Evolutionary conservation across 2,797 vertebrate species (phyloP), one percentile per base, ranked within the genome.

Genomic region (Periophthalmus magnuspinnatus): DNA sequence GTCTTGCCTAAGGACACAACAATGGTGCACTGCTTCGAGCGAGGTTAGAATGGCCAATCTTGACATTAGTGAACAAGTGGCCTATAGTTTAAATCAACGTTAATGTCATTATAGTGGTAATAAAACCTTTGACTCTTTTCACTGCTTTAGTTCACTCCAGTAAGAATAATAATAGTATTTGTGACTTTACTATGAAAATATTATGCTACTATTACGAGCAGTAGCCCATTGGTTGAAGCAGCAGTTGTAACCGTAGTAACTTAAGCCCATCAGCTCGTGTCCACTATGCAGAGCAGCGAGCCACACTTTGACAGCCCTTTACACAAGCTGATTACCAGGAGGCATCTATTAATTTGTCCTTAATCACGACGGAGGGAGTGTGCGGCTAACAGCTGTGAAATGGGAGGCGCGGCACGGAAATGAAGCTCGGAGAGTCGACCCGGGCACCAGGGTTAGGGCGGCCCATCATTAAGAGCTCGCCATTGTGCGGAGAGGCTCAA

Each of bases 371-470:
- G 92, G 92, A 92, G 92, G 93, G 91, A 91, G 92, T 92, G 81
- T 91, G 92, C 91, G 84, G 89, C 90, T 90, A 93, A 92, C 91
- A 93, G 94, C 92, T 94, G 93, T 92, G 94, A 94, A 94, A 94
- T 88, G 91, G 92, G 90, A 89, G 91, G 88, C 90, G 86, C 87
- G 88, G 82, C 69, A 84, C 90, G 93, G 93, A 95, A 94, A 94
- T 94, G 93, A 93, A 90, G 88, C 93, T 90, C 81, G 83, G 86
- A 88, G 82, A 85, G 86, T 87, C 81, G 87, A 84, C 71, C 81
- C 2, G 83, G 89, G 89, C 86, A 84, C 72, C 90, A 89, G 90
- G 92, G 90, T 90, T 89, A 91, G 88, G 85, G 74, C 83, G 79
- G 71, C 77, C 86, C 78, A 87, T 91, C 87, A 93, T 93, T 93